These are phyloP conservation scores for Drosophila baimaii DNA, from an alignment of 1,140 invertebrate genomes.

Conservation along the genomic window DNA sequence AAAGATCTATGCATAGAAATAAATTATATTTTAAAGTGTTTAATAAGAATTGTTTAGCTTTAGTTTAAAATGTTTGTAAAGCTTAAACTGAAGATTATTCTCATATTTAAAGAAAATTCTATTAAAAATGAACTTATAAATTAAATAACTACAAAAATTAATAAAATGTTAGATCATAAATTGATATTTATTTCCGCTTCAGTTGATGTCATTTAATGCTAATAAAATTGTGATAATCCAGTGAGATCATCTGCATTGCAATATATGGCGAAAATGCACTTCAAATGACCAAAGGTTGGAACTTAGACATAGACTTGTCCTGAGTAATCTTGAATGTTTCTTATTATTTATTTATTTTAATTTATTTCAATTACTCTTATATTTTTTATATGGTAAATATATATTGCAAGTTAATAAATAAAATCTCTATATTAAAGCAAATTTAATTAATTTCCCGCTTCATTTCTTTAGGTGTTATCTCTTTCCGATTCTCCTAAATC, in stretches of 20 bases:
- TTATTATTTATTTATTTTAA: not conserved
- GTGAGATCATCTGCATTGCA: constrained; percentile 23
- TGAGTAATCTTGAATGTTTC: not conserved
- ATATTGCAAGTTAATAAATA: not conserved
- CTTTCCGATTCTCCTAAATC: constrained; percentile 30
- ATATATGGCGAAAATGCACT: not conserved
- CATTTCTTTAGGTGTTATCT: constrained; percentile 15
- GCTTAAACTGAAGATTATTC: too few relatives aligned
- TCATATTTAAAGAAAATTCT: not conserved
- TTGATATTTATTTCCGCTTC: not conserved
- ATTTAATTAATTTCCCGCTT: not conserved
- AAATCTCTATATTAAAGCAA: not conserved
- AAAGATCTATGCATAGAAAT: too few relatives aligned
- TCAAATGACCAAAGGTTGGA: not conserved
- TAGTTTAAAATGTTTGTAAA: too few relatives aligned
- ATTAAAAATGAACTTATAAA: not conserved
- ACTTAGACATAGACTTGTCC: not conserved
- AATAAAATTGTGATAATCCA: constrained; percentile 18
- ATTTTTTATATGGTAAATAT: not conserved
- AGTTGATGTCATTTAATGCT: not conserved
- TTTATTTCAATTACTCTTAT: not conserved
- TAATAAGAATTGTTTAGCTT: too few relatives aligned
- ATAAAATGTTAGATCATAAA: not conserved
- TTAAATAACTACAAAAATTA: not conserved
- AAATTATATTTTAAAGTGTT: too few relatives aligned